Evolutionary conservation across 2,113 vertebrate genomes (phyloP).

Genomic region (Platichthys flesus): DNA sequence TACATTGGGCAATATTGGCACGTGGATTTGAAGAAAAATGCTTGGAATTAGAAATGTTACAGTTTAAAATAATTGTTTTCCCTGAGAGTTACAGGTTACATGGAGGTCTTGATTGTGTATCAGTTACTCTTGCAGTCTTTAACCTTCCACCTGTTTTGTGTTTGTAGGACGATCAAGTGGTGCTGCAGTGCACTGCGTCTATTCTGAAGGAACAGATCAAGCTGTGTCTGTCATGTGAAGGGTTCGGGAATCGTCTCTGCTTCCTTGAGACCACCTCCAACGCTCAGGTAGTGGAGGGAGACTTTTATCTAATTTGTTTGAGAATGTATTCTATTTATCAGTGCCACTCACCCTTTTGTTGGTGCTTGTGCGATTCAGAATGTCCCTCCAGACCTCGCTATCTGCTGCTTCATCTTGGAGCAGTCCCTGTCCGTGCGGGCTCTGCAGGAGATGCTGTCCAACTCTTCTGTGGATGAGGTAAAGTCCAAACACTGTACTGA

Average conservation of each 20-base stretch:
- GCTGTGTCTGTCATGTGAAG: constrained; percentile 91
- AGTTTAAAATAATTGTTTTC: neutral
- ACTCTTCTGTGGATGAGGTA: constrained; percentile 85
- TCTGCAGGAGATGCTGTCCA: constrained; percentile 90
- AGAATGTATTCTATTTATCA: neutral
- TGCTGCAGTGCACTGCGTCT: constrained; percentile 89
- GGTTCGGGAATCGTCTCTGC: constrained; percentile 92
- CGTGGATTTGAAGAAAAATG: neutral
- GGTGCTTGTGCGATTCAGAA: constrained; percentile 81
- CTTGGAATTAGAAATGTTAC: neutral
- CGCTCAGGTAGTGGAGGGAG: constrained; percentile 83
- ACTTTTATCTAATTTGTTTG: accelerated
- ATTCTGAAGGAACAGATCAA: constrained; percentile 93
- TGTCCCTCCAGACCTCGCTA: constrained; percentile 91
- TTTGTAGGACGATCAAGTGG: constrained; percentile 87
- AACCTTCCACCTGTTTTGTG: constrained; percentile 6
- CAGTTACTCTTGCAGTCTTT: neutral
- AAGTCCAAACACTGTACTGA: neutral
- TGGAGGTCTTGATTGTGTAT: neutral
- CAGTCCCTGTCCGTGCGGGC: constrained; percentile 94
- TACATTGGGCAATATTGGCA: neutral
- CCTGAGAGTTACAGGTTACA: no score
- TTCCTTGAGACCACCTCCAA: constrained; percentile 93
- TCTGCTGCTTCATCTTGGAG: constrained; percentile 92
- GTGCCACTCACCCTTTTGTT: neutral